Base-by-base conservation (phyloP, 2,888 invertebrate genomes). In the Apamea epomidion region DNA sequence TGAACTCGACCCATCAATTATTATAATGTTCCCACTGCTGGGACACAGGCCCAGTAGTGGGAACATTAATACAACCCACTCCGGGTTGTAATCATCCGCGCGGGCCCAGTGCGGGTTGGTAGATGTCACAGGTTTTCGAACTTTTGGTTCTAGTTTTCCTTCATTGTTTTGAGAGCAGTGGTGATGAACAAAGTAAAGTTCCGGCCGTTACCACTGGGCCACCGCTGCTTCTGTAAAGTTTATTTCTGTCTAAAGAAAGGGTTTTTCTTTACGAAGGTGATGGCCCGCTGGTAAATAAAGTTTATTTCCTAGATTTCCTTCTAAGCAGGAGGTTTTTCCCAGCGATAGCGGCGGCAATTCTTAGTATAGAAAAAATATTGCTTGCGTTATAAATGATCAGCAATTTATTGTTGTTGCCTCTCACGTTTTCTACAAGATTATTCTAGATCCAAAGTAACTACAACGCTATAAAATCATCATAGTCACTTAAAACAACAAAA, bases 401-500 rank as follows among this genome's bases (percentile, higher is more conserved):
- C 12, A 51, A 62, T 60, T 18, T 37, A 32, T 60, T 21, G n/a
- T 54, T 12, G 6, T 16, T 42, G 8, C 12, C 25, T 4, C 18
- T 18, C 21, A 48, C 4, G 25, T 29, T 54, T 32, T 45, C 16
- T 29, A 6, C 18, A 25, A 45, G n/a, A 48, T 7, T 32, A 25
- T 67, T 18, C 32, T 45, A 21, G n/a, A 32, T 16, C 0, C 5
- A 80, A 62, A 54, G 18, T 21, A 5, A 8, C 21, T 62, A 18
- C n/a, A 29, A 54, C 2, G 5, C 58, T n/a, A 37, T 37, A n/a
- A 12, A 65, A 48, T 42, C 0, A 51, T 72, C 21, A 18, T 25
- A 80, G 14, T 29, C 1, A 32, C 18, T 14, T 32, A 32, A n/a
- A 51, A 70, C 2, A 51, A 74, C 62, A 51, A 85, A 62, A 12